Evolutionary conservation across 1,140 invertebrate genomes (phyloP).

Genomic region (Drosophila sproati): DNA sequence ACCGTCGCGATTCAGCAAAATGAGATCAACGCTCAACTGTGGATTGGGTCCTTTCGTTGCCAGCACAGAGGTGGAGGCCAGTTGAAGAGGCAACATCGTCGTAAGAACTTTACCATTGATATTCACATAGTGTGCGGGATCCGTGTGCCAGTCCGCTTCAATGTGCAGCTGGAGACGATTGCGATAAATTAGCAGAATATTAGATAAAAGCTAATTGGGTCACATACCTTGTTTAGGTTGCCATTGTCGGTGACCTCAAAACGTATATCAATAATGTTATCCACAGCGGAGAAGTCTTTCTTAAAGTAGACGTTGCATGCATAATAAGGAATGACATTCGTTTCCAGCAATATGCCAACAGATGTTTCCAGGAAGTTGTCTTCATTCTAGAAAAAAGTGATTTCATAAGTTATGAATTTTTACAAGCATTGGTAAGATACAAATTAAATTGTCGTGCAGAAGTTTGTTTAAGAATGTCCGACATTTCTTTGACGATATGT

Average conservation of each 20-base stretch:
- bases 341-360: constrained; percentile 86
- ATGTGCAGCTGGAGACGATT: constrained; percentile 57
- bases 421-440: too few species aligned
- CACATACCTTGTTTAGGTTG: constrained; percentile 59
- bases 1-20: constrained; percentile 58
- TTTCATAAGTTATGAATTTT: background rate
- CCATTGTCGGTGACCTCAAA: constrained; percentile 85
- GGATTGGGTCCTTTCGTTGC: constrained; percentile 54
- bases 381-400: constrained; percentile 84
- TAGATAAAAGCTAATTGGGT: background rate
- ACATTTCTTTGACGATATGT: too few species aligned
- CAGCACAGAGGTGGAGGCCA: constrained; percentile 60
- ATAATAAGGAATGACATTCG: constrained; percentile 87
- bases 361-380: constrained; percentile 87
- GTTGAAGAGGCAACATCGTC: constrained; percentile 72
- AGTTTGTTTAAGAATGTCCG: too few species aligned
- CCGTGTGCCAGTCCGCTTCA: constrained; percentile 66
- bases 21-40: constrained; percentile 67
- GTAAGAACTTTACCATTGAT: constrained; percentile 66
- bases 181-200: background rate
- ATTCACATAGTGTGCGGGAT: constrained; percentile 52
- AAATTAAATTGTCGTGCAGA: too few species aligned
- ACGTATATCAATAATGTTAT: constrained; percentile 86
- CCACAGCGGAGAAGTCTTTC: constrained; percentile 88
- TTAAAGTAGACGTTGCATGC: constrained; percentile 87